Evolutionary conservation across 2,888 invertebrate species (phyloP).

Genomic region (Diploptera punctata): DNA sequence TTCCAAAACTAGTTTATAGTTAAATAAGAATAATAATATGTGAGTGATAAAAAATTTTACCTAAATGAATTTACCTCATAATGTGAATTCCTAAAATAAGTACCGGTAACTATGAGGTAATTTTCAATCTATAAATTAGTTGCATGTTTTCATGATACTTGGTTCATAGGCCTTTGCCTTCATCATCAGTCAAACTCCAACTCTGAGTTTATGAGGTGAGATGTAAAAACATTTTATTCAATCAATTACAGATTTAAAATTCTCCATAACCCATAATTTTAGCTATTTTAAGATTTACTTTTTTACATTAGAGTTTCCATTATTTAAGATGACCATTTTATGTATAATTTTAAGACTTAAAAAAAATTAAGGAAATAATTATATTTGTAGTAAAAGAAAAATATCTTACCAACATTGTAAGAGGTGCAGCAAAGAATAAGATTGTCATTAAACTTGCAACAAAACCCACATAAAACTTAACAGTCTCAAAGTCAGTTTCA

Average conservation of each 20-base stretch:
- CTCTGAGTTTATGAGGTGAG: background rate
- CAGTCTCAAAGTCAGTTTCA: slow-evolving; percentile 60
- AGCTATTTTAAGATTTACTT: background rate
- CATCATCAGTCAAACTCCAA: background rate
- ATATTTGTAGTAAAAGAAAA: background rate
- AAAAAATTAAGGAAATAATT: no score
- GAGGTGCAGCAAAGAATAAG: slow-evolving; percentile 81
- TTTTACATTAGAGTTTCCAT: background rate
- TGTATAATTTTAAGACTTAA: background rate
- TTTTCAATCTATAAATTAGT: no score
- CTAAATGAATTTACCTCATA: no score
- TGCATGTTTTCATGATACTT: no score
- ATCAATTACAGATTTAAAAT: background rate
- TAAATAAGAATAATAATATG: no score
- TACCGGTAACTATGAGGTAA: no score
- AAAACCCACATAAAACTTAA: slow-evolving; percentile 67
- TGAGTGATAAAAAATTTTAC: no score
- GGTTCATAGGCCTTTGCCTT: no score
- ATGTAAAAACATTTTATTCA: no score
- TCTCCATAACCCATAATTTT: background rate
- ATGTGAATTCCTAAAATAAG: no score
- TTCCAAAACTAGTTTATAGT: no score
- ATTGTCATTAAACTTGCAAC: slow-evolving; percentile 74
- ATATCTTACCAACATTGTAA: slow-evolving; percentile 69
- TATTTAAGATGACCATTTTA: background rate